Evolutionary conservation across 2,888 invertebrate species (phyloP).

Genomic region (Andricus quercusramuli): DNA sequence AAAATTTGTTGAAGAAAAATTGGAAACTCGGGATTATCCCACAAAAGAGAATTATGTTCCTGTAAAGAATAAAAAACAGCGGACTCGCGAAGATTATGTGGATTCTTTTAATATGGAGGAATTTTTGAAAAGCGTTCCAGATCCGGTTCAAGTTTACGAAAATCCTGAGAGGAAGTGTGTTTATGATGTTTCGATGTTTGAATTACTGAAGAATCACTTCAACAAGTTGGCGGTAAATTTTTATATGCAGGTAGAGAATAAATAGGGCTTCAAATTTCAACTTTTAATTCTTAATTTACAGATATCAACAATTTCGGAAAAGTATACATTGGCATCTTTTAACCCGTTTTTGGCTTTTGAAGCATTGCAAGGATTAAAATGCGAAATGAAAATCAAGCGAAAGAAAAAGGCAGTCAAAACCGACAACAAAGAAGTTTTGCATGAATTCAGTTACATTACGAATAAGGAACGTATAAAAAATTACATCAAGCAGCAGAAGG

Average conservation of each 20-base stretch:
- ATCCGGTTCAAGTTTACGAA: slow-evolving; percentile 74
- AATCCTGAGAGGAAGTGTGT: slow-evolving; percentile 58
- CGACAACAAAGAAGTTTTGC: slow-evolving; percentile 46
- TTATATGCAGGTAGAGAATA: neutral
- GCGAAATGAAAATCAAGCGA: neutral
- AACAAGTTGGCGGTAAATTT: slow-evolving; percentile 54
- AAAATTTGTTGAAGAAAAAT: slow-evolving; percentile 60
- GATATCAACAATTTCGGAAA: slow-evolving; percentile 1
- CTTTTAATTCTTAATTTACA: neutral
- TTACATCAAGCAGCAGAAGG: slow-evolving; percentile 65
- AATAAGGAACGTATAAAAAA: slow-evolving; percentile 70
- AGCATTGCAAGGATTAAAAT: neutral
- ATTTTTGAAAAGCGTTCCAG: slow-evolving; percentile 78
- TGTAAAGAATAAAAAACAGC: slow-evolving; percentile 7
- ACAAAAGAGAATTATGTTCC: slow-evolving; percentile 50
- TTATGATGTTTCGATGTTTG: slow-evolving; percentile 52
- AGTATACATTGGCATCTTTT: neutral
- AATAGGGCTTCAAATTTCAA: neutral
- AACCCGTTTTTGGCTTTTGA: slow-evolving; percentile 1
- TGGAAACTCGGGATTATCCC: slow-evolving; percentile 63
- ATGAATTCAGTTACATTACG: slow-evolving; percentile 69
- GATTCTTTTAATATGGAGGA: slow-evolving; percentile 75
- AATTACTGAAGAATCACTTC: slow-evolving; percentile 62
- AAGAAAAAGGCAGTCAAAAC: neutral
- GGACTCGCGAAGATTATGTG: slow-evolving; percentile 74